Evolutionary conservation across 2,797 vertebrate species (phyloP).

Genomic region (Manis javanica): DNA sequence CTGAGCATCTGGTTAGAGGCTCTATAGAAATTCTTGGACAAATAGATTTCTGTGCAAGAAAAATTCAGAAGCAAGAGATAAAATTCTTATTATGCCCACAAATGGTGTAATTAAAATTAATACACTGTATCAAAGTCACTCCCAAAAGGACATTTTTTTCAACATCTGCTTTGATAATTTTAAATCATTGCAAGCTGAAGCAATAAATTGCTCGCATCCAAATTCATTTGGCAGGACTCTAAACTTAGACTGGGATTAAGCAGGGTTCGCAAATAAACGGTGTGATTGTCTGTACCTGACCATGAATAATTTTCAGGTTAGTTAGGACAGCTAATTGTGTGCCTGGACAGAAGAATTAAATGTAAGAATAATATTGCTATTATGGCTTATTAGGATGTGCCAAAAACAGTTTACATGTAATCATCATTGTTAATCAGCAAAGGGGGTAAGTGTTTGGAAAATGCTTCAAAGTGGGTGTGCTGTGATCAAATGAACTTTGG

Average conservation of each 20-base stretch:
- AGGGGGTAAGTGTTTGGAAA: neutral
- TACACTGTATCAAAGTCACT: slow-evolving; percentile 50
- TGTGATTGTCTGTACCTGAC: slow-evolving; percentile 24
- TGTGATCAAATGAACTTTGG: neutral
- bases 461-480: neutral
- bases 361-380: neutral
- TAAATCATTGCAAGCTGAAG: slow-evolving; percentile 65
- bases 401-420: neutral
- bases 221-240: slow-evolving; percentile 61
- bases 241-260: slow-evolving; percentile 57
- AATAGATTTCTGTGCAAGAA: slow-evolving; percentile 67
- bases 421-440: neutral
- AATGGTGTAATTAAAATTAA: slow-evolving; percentile 76
- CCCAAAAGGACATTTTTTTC: slow-evolving; percentile 56
- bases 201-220: slow-evolving; percentile 44
- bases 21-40: slow-evolving; percentile 66
- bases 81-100: slow-evolving; percentile 38
- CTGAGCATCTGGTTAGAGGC: slow-evolving; percentile 29
- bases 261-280: slow-evolving; percentile 61
- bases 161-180: slow-evolving; percentile 64
- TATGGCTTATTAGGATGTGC: neutral
- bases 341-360: neutral
- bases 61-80: slow-evolving; percentile 65
- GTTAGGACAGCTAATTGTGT: slow-evolving; percentile 29
- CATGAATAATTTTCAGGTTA: neutral